phyloP scores from a whole-genome alignment of 2,888 invertebrate genomes.

The Heteromyza rotundicornis region DNA sequence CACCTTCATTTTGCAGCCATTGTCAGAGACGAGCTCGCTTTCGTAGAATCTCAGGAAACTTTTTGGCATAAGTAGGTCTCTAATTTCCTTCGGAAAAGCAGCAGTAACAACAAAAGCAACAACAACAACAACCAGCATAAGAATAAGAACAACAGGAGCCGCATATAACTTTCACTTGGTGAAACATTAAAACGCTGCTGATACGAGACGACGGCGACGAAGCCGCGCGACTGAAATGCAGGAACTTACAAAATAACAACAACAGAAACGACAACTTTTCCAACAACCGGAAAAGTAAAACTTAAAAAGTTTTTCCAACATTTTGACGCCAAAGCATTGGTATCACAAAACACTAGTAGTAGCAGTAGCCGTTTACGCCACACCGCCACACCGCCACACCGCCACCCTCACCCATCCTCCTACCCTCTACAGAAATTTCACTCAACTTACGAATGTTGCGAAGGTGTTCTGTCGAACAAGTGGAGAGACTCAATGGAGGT shows the following conservation, averaged over 20 bases:
- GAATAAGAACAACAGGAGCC: not conserved
- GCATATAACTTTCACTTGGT: slow-evolving; percentile 16
- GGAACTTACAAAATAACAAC: slow-evolving; percentile 13
- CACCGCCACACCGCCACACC: not conserved
- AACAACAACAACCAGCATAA: not conserved
- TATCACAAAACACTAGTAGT: not conserved
- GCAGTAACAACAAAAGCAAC: not conserved
- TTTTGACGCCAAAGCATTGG: slow-evolving; percentile 2
- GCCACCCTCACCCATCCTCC: too few relatives aligned
- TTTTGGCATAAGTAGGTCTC: slow-evolving; percentile 18
- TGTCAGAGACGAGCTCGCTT: not conserved
- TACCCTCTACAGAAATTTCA: too few relatives aligned
- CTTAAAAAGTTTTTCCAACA: slow-evolving; percentile 8
- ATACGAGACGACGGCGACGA: too few relatives aligned
- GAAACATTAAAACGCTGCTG: slow-evolving; percentile 1
- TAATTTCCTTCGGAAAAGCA: slow-evolving; percentile 3
- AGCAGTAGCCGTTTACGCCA: not conserved
- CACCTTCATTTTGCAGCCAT: not conserved
- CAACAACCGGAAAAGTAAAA: slow-evolving; percentile 9
- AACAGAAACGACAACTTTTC: slow-evolving; percentile 8
- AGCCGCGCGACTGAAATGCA: slow-evolving; percentile 2
- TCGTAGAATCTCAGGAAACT: slow-evolving; percentile 7
- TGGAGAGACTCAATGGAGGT: too few relatives aligned
- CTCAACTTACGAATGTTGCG: too few relatives aligned
- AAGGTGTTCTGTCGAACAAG: too few relatives aligned